Conservation (phyloP, 1,140 invertebrate genomes). For the Leucophenga varia region DNA sequence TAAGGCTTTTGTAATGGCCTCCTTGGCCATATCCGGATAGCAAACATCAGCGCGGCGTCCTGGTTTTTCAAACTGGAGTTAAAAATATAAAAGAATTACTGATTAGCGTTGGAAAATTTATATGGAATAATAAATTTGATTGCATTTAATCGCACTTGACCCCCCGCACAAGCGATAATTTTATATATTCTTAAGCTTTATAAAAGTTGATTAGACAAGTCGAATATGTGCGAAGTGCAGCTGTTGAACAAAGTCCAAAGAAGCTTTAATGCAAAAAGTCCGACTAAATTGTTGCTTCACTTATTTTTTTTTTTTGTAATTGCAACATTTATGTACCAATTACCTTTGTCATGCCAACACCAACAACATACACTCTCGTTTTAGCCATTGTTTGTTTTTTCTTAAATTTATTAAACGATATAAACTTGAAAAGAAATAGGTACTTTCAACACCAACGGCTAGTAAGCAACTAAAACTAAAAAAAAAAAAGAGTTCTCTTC, state of each 20-base stretch:
- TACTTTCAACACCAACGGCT: too few relatives aligned
- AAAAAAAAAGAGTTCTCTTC: too few relatives aligned
- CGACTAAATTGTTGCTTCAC: too few relatives aligned
- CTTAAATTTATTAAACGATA: not conserved
- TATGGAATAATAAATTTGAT: not conserved
- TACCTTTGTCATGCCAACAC: slow-evolving; percentile 96
- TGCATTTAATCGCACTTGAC: too few relatives aligned
- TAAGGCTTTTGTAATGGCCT: slow-evolving; percentile 88
- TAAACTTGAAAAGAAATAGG: not conserved
- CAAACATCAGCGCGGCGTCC: slow-evolving; percentile 77
- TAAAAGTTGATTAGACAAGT: slow-evolving; percentile 2
- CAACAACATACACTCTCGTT: slow-evolving; percentile 82
- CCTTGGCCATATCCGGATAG: slow-evolving; percentile 93
- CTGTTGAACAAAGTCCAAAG: not conserved
- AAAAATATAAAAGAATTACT: slow-evolving; percentile 10
- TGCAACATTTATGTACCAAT: too few relatives aligned
- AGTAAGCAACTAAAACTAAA: too few relatives aligned
- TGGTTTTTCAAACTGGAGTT: slow-evolving; percentile 72
- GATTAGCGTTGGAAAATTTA: not conserved
- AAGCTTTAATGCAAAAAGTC: too few relatives aligned
- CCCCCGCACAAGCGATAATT: too few relatives aligned
- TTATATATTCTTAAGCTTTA: not conserved
- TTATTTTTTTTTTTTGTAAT: too few relatives aligned
- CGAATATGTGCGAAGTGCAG: not conserved
- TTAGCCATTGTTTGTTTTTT: slow-evolving; percentile 55